A percentile compares a stretch with the other conserved stretches of the same genome.
These are phyloP conservation scores for Blastobasis lacticolella DNA, from an alignment of 2,888 invertebrate species.

Conservation along the genomic window DNA sequence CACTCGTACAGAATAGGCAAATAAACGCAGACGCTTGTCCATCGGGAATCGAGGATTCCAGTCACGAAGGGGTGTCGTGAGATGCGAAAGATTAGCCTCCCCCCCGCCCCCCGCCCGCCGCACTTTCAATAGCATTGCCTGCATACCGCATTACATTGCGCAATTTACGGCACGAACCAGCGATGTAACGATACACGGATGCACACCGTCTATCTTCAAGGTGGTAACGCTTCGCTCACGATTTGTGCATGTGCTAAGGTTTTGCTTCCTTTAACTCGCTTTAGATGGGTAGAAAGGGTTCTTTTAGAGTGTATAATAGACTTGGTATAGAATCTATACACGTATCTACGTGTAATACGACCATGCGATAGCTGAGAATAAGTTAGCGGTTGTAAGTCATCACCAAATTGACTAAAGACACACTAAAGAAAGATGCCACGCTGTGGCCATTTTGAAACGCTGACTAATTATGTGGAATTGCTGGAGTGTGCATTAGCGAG, in stretches of 20 bases:
- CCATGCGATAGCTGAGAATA: too few species aligned
- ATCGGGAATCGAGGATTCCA: conserved; percentile 37
- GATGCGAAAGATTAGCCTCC: conserved; percentile 47
- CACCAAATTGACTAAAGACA: too few species aligned
- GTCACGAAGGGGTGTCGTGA: conserved; percentile 57
- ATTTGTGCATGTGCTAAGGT: conserved; percentile 27
- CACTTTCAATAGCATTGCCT: conserved; percentile 40
- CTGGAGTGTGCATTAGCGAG: neutral
- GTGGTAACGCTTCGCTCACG: conserved; percentile 46
- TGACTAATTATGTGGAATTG: too few species aligned
- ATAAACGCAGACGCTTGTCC: conserved; percentile 9
- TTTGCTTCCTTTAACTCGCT: too few species aligned
- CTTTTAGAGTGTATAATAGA: too few species aligned
- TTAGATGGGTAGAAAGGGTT: too few species aligned
- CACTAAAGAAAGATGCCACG: too few species aligned
- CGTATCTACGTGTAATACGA: too few species aligned
- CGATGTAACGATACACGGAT: conserved; percentile 40
- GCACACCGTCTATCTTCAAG: conserved; percentile 47
- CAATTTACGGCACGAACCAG: conserved; percentile 56
- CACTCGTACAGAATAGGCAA: too few species aligned
- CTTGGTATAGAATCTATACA: too few species aligned
- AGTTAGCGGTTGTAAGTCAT: too few species aligned
- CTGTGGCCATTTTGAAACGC: too few species aligned
- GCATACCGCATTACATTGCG: conserved; percentile 39
- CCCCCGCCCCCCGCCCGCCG: conserved; percentile 33